Evolutionary conservation across 2,797 vertebrate genomes (phyloP).

Genomic region (Semaprochilodus insignis): DNA sequence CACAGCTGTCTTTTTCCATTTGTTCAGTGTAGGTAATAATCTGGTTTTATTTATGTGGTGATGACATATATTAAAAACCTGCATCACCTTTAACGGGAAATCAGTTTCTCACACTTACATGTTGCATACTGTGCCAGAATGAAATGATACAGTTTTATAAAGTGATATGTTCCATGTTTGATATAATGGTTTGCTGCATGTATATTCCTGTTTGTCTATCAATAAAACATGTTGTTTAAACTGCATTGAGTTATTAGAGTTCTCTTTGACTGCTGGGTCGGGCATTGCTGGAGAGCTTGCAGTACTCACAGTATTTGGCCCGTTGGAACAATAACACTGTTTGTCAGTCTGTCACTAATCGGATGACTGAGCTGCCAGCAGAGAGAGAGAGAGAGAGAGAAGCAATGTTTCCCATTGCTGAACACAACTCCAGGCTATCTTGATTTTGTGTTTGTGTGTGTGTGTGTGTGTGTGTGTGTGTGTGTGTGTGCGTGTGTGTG

Average conservation of each 20-base stretch:
- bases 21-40: neutral
- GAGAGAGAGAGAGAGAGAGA: conserved; percentile 31
- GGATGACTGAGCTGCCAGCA: conserved; percentile 49
- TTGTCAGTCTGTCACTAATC: conserved; percentile 58
- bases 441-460: conserved; percentile 36
- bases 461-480: conserved; percentile 42
- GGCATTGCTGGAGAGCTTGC: conserved; percentile 32
- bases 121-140: neutral
- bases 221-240: conserved; percentile 24
- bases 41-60: neutral
- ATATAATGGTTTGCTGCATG: neutral
- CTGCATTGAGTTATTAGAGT: conserved; percentile 20
- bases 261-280: conserved; percentile 33
- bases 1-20: neutral
- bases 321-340: conserved; percentile 50
- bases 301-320: conserved; percentile 49
- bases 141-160: neutral
- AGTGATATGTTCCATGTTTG: neutral
- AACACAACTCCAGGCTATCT: conserved; percentile 43
- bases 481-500: conserved; percentile 50
- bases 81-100: neutral
- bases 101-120: neutral
- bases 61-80: neutral
- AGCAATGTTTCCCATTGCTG: conserved; percentile 44
- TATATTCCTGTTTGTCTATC: neutral